Evolutionary conservation across 2,113 vertebrate species (phyloP).

Genomic region (Alethe castanea): DNA sequence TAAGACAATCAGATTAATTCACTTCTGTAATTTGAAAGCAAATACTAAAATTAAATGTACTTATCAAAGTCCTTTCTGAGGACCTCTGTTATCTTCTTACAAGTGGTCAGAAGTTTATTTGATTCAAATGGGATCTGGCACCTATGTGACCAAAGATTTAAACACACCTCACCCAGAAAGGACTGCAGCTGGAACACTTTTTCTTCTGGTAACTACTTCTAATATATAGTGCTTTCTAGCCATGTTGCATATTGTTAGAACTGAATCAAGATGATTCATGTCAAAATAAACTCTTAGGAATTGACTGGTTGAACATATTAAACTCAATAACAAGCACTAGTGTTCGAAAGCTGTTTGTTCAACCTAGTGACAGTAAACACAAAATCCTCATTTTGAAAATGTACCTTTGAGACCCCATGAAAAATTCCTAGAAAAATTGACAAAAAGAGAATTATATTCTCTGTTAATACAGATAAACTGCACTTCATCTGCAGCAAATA

Average conservation of each 20-base stretch:
- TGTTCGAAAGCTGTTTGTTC: not conserved
- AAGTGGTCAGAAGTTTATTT: not conserved
- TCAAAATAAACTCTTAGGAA: not conserved
- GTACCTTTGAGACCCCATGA: not conserved
- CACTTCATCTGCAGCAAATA: not conserved
- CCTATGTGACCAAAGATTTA: not conserved
- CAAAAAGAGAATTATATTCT: not conserved
- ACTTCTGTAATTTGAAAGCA: not conserved
- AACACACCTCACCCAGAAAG: not conserved
- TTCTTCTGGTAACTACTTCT: not conserved
- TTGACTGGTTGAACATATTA: not conserved
- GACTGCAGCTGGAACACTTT: not conserved
- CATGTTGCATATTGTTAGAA: fast-evolving
- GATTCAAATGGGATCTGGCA: not conserved
- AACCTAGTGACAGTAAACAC: not conserved
- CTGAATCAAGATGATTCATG: not conserved
- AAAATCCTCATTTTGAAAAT: not conserved
- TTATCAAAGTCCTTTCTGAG: not conserved
- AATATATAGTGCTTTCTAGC: not conserved
- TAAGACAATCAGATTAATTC: not conserved
- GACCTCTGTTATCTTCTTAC: not conserved
- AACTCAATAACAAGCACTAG: not conserved
- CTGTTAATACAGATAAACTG: not conserved
- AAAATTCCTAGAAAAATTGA: not conserved
- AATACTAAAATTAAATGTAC: not conserved